These are phyloP conservation scores for Babylonia areolata DNA, from an alignment of 1,140 invertebrate genomes.

Conservation along the genomic window DNA sequence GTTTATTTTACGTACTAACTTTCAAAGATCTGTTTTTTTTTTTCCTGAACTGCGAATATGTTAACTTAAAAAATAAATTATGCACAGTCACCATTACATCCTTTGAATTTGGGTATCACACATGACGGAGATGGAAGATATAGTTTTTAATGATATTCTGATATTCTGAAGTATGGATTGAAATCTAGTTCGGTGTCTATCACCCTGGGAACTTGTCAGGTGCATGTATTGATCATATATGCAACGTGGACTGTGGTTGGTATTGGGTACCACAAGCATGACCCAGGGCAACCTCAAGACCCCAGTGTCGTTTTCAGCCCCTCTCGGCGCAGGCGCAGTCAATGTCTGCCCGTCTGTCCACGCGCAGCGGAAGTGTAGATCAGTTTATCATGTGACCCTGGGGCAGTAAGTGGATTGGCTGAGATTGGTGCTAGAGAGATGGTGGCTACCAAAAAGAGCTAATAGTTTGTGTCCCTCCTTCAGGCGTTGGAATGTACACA, in stretches of 20 bases:
- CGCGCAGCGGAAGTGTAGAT: slow-evolving; percentile 35
- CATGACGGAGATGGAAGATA: too few relatives aligned
- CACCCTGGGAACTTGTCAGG: too few relatives aligned
- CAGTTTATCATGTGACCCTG: slow-evolving; percentile 29
- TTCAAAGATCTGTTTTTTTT: too few relatives aligned
- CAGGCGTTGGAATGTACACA: background rate
- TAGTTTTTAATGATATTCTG: too few relatives aligned
- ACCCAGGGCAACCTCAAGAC: background rate
- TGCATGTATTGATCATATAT: too few relatives aligned
- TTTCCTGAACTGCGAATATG: too few relatives aligned
- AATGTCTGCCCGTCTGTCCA: slow-evolving; percentile 19
- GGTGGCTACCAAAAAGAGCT: background rate
- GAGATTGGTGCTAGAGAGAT: background rate
- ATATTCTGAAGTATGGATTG: too few relatives aligned
- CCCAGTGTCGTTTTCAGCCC: slow-evolving; percentile 30
- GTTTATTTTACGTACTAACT: too few relatives aligned
- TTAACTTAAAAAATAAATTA: too few relatives aligned
- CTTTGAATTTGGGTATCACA: too few relatives aligned
- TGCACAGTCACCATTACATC: too few relatives aligned
- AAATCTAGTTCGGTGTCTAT: too few relatives aligned
- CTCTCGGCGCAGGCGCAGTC: slow-evolving; percentile 28
- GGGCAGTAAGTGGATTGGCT: slow-evolving; percentile 35
- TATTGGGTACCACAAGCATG: background rate
- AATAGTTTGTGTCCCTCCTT: background rate
- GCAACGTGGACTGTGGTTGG: background rate